Percentiles rank a stretch among this genome's conserved stretches.
phyloP scores from a whole-genome alignment of 2,888 invertebrate genomes.

The Smittia aterrima region DNA sequence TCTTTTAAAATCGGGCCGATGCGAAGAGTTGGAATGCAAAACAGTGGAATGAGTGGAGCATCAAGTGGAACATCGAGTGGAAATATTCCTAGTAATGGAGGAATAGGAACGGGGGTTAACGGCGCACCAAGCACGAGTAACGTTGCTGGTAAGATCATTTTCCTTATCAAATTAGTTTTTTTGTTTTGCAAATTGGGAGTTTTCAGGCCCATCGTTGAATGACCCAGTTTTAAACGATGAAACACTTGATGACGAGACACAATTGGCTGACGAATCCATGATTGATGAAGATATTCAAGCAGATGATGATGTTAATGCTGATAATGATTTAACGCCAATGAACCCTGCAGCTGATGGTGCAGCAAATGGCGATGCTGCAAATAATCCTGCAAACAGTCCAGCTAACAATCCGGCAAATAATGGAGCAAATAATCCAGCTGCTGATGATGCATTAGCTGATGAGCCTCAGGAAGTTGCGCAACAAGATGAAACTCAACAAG shows the following conservation, averaged over 20 bases:
- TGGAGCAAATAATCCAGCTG: background rate
- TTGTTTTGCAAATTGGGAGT: no score
- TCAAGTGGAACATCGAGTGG: conserved; percentile 20
- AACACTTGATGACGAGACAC: conserved; percentile 13
- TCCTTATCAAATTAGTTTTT: no score
- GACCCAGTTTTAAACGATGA: background rate
- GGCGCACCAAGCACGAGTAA: no score
- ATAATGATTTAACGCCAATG: conserved; percentile 44
- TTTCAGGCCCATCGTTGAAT: background rate
- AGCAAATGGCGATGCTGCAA: conserved; percentile 36
- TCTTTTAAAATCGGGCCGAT: conserved; percentile 69
- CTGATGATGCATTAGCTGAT: conserved; percentile 46
- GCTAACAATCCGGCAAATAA: background rate
- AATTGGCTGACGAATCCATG: conserved; percentile 49
- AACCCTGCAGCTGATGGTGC: conserved; percentile 45
- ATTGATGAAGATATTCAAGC: conserved; percentile 4
- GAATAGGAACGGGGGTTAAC: background rate
- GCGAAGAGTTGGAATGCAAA: background rate
- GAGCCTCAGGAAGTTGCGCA: conserved; percentile 45
- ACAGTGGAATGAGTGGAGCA: conserved; percentile 34
- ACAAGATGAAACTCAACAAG: conserved; percentile 44
- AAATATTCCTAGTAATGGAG: background rate
- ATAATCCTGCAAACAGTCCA: background rate
- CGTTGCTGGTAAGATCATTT: conserved; percentile 34
- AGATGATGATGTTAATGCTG: conserved; percentile 34